Evolutionary conservation across 2,113 vertebrate genomes (phyloP).

Genomic region (Stomatorhinus ivindoensis): DNA sequence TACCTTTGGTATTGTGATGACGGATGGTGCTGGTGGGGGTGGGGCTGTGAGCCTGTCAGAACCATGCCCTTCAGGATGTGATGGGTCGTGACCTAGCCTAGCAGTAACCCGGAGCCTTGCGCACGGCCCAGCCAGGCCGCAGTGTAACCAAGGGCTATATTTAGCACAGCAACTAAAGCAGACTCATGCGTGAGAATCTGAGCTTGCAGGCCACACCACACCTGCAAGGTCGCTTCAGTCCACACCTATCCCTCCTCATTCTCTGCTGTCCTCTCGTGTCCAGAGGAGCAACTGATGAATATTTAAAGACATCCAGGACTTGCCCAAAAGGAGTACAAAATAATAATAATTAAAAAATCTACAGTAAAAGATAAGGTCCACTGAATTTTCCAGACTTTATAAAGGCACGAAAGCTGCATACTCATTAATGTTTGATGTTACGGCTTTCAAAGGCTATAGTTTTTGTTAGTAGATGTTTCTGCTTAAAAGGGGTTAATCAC

Average conservation of each 20-base stretch:
- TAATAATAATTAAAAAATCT: not conserved
- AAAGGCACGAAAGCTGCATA: not conserved
- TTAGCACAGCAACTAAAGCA: not conserved
- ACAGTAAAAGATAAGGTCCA: not conserved
- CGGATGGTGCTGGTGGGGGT: not conserved
- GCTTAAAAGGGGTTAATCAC: not conserved
- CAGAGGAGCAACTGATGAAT: not conserved
- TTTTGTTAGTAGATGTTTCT: not conserved
- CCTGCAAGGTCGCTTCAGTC: not conserved
- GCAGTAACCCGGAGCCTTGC: not conserved
- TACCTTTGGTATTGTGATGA: not conserved
- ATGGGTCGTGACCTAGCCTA: not conserved
- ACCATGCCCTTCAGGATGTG: not conserved
- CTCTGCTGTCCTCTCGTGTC: not conserved
- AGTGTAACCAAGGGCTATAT: not conserved
- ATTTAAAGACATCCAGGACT: not conserved
- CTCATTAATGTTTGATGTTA: not conserved
- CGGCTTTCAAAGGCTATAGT: not conserved
- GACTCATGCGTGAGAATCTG: not conserved
- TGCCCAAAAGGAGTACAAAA: not conserved
- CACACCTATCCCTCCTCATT: not conserved
- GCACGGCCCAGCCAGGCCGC: not conserved
- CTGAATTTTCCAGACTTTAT: not conserved
- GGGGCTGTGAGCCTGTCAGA: not conserved
- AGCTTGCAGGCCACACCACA: not conserved